Conservation (phyloP, 2,888 invertebrate species). For the Podabrus alpinus region DNA sequence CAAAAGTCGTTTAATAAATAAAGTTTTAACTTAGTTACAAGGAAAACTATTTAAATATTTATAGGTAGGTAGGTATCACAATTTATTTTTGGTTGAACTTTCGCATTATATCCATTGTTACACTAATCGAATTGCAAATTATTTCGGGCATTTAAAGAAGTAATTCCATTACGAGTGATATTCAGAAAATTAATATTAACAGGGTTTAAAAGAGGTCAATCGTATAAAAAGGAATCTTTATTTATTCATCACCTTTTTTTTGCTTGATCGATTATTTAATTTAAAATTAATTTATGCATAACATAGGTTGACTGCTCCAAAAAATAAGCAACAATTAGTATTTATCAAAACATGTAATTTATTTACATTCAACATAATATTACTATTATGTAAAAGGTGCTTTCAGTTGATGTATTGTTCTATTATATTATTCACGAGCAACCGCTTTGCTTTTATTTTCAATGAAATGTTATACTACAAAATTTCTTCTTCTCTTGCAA, state of each 20-base stretch:
- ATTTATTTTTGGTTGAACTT: neutral
- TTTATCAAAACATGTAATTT: conserved; percentile 17
- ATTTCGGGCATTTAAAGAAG: neutral
- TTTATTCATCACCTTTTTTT: neutral
- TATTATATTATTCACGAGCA: conserved; percentile 9
- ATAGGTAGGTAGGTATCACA: neutral
- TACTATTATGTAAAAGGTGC: conserved; percentile 14
- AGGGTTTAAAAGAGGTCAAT: neutral
- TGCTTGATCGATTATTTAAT: neutral
- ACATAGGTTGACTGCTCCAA: neutral
- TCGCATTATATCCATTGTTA: neutral
- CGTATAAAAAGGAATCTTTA: neutral
- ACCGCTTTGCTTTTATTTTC: conserved; percentile 8
- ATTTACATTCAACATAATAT: conserved; percentile 14
- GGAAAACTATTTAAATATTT: neutral
- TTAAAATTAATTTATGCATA: neutral
- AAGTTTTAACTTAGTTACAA: neutral
- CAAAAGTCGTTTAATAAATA: neutral
- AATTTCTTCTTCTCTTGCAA: conserved; percentile 1
- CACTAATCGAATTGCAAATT: neutral
- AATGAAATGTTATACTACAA: conserved; percentile 6
- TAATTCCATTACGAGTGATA: neutral
- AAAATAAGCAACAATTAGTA: conserved; percentile 9
- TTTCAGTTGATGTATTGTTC: conserved; percentile 14
- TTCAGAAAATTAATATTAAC: neutral